These are phyloP conservation scores for Neoaliturus tenellus DNA, from an alignment of 2,888 invertebrate species.

Conservation along the genomic window DNA sequence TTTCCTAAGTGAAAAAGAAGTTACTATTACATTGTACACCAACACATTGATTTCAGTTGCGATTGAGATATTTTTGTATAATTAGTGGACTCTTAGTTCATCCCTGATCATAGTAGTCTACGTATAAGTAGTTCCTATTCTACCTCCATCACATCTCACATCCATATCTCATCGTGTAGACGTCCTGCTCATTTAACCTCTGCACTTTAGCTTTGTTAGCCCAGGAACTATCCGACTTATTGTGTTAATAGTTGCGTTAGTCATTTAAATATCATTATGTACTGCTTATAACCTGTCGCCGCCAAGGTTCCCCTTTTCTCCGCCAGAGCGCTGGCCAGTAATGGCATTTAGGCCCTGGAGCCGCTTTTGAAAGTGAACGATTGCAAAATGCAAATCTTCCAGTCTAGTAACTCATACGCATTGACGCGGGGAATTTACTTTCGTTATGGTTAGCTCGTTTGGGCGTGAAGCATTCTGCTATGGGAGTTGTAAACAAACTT, in stretches of 20 bases:
- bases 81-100: too few relatives aligned
- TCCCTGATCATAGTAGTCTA: too few relatives aligned
- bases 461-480: not conserved
- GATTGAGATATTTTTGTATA: too few relatives aligned
- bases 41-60: too few relatives aligned
- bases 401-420: not conserved
- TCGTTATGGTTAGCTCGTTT: not conserved
- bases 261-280: slow-evolving; percentile 23
- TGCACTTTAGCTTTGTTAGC: not conserved
- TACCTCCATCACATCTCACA: too few relatives aligned
- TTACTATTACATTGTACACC: too few relatives aligned
- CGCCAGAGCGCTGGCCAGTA: not conserved
- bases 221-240: not conserved
- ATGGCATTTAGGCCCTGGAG: not conserved
- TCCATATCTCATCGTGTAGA: not conserved
- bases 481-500: not conserved
- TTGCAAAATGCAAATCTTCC: not conserved
- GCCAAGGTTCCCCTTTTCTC: not conserved
- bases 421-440: slow-evolving; percentile 10
- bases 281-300: slow-evolving; percentile 22
- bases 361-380: not conserved
- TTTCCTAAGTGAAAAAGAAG: too few relatives aligned
- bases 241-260: slow-evolving; percentile 14
- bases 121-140: too few relatives aligned
- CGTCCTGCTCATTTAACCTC: slow-evolving; percentile 1